These are phyloP conservation scores for Nothobranchius kuhntae DNA, from an alignment of 2,113 vertebrate genomes.

Conservation along the genomic window DNA sequence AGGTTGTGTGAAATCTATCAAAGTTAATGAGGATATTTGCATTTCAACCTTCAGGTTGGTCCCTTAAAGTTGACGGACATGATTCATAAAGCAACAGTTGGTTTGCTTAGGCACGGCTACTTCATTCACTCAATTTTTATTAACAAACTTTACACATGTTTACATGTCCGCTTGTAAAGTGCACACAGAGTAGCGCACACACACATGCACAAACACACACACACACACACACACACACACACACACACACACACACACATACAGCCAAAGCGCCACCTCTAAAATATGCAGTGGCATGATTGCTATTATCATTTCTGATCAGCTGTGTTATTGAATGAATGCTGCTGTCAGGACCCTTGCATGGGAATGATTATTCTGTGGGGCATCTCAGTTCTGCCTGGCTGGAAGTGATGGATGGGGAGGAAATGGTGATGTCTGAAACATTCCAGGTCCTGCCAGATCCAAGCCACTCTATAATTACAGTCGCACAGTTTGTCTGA, in stretches of 20 bases:
- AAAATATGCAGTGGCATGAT: constrained; percentile 77
- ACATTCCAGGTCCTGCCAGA: constrained; percentile 70
- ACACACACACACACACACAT: constrained; percentile 6
- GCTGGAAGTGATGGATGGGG: constrained; percentile 76
- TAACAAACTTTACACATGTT: constrained; percentile 7
- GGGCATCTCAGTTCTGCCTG: constrained; percentile 69
- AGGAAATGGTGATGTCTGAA: constrained; percentile 77
- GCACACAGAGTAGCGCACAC: constrained; percentile 3
- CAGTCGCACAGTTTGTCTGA: constrained; percentile 63
- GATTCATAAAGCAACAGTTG: constrained; percentile 40
- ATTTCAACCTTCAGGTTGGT: constrained; percentile 57
- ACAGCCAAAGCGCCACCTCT: constrained; percentile 29
- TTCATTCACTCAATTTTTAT: constrained; percentile 18
- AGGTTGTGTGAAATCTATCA: constrained; percentile 44
- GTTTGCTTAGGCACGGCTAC: constrained; percentile 25
- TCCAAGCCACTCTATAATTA: constrained; percentile 72
- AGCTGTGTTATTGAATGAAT: constrained; percentile 75
- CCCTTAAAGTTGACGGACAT: constrained; percentile 48
- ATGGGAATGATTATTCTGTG: constrained; percentile 75
- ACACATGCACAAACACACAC: too few relatives aligned
- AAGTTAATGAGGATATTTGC: constrained; percentile 67
- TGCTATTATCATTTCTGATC: constrained; percentile 79
- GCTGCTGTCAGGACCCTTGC: constrained; percentile 65
- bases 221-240: not conserved
- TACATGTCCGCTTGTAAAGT: constrained; percentile 15